Conservation (phyloP, 2,113 vertebrate genomes). For the Corythaeola cristata region DNA sequence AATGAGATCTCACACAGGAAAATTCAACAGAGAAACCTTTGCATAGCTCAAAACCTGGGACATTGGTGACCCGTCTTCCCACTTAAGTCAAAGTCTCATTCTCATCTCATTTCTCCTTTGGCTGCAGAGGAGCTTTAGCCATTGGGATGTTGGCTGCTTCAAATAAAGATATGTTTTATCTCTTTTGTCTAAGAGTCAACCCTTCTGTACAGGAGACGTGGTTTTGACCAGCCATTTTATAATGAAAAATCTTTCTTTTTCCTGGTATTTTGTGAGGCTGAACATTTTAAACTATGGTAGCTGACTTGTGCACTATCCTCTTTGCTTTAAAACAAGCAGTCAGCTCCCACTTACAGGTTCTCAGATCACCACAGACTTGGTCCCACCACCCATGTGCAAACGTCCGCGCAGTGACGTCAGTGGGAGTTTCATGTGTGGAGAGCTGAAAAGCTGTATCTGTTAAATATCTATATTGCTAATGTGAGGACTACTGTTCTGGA, state of each 20-base stretch:
- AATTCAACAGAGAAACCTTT: not conserved
- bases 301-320: not conserved
- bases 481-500: not conserved
- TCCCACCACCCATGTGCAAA: not conserved
- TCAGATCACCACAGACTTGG: not conserved
- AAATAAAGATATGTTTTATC: not conserved
- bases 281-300: not conserved
- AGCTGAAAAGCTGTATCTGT: not conserved
- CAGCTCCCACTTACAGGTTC: not conserved
- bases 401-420: rapidly evolving
- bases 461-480: not conserved
- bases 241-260: not conserved
- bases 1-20: not conserved
- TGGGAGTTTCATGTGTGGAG: not conserved
- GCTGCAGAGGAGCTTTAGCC: not conserved
- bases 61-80: not conserved
- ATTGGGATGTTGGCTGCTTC: not conserved
- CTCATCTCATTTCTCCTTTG: not conserved
- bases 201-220: not conserved
- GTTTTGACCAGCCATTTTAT: not conserved
- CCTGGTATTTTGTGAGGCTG: not conserved
- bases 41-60: not conserved
- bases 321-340: not conserved
- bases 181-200: not conserved
- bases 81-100: not conserved